Evolutionary conservation across 2,113 vertebrate species (phyloP), one percentile per base, ranked within the genome.

Genomic region (Onychostoma macrolepis): DNA sequence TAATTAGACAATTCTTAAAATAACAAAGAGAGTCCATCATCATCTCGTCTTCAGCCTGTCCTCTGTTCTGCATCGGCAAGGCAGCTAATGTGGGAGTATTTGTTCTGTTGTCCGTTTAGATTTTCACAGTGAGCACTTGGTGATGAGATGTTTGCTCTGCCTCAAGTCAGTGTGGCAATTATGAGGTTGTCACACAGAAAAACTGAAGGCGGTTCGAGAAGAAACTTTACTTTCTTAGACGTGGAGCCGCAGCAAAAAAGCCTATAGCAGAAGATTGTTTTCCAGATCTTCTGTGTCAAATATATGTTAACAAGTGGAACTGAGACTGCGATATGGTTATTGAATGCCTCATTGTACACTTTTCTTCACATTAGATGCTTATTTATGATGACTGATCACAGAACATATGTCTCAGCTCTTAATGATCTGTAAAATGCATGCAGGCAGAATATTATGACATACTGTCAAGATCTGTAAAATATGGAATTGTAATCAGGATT

Each of bases 121-220:
- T 71, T 41, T 79, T 90, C 61, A 89, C 43, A 58, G 61, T 53
- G 56, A 77, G 50, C 36, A n/a, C n/a, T 72, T 21, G 13, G 11
- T 24, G 28, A 85, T 85, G 78, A 88, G 85, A 84, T 80, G 77
- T 86, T 90, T 86, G 78, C 36, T 77, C 71, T 50, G 33, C 63
- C 11, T 61, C 65, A 53, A 78, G 58, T 48, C 48, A 77, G 74
- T n/a, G 43, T 53, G 85, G 75, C 65, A 83, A 80, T 58, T 78
- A 86, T 21, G 48, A 85, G 53, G 30, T 50, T 83, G 69, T 79
- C 65, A 75, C 74, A 74, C 58, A 78, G 76, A 79, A n/a, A 63
- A 88, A 41, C 36, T 21, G 24, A 69, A 48, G 30, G 56, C 38
- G 45, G 50, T 69, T 38, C 77, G 26, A 84, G 80, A 36, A 21